Conservation (phyloP, 2,888 invertebrate genomes). For the Drosophila tripunctata region DNA sequence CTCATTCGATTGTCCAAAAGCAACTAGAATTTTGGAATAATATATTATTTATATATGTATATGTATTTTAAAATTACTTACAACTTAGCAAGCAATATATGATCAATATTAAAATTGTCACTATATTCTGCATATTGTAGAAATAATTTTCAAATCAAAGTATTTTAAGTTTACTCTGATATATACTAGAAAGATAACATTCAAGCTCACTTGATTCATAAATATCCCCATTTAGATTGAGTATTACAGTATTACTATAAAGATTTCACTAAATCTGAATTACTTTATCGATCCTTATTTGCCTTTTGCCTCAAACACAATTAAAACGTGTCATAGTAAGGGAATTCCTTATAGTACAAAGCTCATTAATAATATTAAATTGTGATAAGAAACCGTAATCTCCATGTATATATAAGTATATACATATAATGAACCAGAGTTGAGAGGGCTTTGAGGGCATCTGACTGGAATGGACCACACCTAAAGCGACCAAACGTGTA, state of each 20-base stretch:
- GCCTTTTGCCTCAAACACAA: too few relatives aligned
- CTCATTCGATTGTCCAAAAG: slow-evolving; percentile 2
- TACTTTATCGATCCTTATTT: too few relatives aligned
- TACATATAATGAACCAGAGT: neutral
- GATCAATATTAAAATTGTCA: neutral
- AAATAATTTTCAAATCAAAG: neutral
- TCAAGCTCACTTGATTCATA: too few relatives aligned
- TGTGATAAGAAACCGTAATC: slow-evolving; percentile 20
- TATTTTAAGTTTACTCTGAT: too few relatives aligned
- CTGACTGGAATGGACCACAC: slow-evolving; percentile 27
- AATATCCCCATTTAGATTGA: too few relatives aligned
- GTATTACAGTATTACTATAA: too few relatives aligned
- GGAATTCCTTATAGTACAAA: slow-evolving; percentile 44
- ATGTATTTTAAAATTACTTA: neutral
- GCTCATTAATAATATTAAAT: neutral
- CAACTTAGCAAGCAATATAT: neutral
- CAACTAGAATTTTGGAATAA: neutral
- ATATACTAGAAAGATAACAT: too few relatives aligned
- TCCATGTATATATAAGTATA: neutral
- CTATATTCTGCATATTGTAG: neutral
- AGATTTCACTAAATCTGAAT: too few relatives aligned
- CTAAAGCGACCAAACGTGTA: slow-evolving; percentile 19
- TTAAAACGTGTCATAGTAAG: slow-evolving; percentile 1
- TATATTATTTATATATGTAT: neutral
- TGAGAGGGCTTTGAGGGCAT: slow-evolving; percentile 1